phyloP scores from a whole-genome alignment of 2,888 invertebrate genomes.

The Chloroclystis v-ata region DNA sequence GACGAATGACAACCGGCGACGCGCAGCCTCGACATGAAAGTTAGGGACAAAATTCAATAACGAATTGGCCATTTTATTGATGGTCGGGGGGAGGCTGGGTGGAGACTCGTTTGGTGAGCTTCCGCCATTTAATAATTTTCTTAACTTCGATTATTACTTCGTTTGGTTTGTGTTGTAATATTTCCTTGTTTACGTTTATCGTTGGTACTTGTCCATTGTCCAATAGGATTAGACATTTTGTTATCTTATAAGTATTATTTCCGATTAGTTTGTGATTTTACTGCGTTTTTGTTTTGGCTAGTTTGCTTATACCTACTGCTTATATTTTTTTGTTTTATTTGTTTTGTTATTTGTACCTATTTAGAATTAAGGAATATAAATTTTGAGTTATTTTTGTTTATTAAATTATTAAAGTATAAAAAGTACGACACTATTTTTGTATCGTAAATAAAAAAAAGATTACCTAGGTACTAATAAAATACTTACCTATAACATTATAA shows the following conservation, averaged over 20 bases:
- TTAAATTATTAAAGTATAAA: too few relatives aligned
- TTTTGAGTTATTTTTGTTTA: too few relatives aligned
- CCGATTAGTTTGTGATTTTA: not conserved
- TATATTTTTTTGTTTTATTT: too few relatives aligned
- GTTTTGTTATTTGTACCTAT: too few relatives aligned
- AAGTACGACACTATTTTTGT: too few relatives aligned
- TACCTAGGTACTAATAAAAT: too few relatives aligned
- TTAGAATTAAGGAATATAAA: too few relatives aligned
- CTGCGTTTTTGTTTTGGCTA: too few relatives aligned
- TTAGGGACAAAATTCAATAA: conserved; percentile 76
- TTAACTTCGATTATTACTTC: conserved; percentile 35
- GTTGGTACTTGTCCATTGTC: conserved; percentile 1
- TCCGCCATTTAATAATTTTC: conserved; percentile 68
- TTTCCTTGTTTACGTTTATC: conserved; percentile 39
- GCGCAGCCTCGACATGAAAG: conserved; percentile 69
- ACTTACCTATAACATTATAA: too few relatives aligned
- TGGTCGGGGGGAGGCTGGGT: conserved; percentile 75
- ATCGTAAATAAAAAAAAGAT: too few relatives aligned
- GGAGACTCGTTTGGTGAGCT: conserved; percentile 70
- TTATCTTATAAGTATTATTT: conserved; percentile 2
- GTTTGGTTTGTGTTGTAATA: conserved; percentile 40
- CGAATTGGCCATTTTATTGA: conserved; percentile 80
- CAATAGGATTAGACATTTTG: conserved; percentile 12
- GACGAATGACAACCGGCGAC: conserved; percentile 70
- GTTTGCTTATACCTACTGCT: too few relatives aligned